Conservation (phyloP, 2,113 vertebrate species). For the Corythaixoides concolor region DNA sequence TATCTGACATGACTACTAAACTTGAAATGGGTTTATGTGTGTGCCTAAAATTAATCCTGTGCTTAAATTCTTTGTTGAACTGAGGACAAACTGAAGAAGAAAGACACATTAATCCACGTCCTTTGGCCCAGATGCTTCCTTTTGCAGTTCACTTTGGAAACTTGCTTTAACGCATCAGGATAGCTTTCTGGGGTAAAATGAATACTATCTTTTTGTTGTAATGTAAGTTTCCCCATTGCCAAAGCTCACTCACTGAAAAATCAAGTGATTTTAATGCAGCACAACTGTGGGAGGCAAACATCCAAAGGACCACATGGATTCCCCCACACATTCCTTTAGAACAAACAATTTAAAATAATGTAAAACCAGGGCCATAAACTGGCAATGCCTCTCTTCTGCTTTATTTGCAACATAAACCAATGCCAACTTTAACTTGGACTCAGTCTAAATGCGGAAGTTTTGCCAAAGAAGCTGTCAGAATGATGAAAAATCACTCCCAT, state of each 20-base stretch:
- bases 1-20: background rate
- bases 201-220: background rate
- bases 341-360: slow-evolving; percentile 44
- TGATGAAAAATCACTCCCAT: slow-evolving; percentile 18
- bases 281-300: slow-evolving; percentile 32
- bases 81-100: background rate
- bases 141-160: background rate
- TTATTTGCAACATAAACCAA: slow-evolving; percentile 7
- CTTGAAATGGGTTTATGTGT: background rate
- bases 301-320: slow-evolving; percentile 47
- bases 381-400: slow-evolving; percentile 1
- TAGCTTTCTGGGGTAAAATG: background rate
- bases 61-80: background rate
- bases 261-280: background rate
- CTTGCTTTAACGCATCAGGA: background rate
- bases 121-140: background rate
- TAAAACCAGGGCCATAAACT: slow-evolving; percentile 39
- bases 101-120: background rate
- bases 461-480: slow-evolving; percentile 50
- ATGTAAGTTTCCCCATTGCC: background rate
- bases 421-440: slow-evolving; percentile 49
- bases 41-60: slow-evolving; percentile 18
- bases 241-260: slow-evolving; percentile 10
- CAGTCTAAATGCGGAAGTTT: background rate
- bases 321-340: slow-evolving; percentile 43